Percentiles rank a stretch among this genome's conserved stretches.
Evolutionary conservation across 2,888 invertebrate species (phyloP).

Genomic region (Chrysomela aeneicollis): DNA sequence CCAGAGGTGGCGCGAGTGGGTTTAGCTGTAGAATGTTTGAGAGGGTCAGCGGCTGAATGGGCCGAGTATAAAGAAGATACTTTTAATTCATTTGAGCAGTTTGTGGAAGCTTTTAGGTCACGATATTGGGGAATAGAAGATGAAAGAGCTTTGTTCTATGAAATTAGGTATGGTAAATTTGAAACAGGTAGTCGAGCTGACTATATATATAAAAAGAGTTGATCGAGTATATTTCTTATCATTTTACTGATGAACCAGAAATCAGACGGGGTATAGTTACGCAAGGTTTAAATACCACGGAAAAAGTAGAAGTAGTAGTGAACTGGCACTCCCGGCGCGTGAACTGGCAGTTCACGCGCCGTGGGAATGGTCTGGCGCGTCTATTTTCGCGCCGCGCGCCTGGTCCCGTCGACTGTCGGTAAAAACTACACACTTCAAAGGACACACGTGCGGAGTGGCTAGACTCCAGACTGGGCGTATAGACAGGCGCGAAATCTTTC

Average conservation of each 20-base stretch:
- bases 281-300: background rate
- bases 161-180: constrained; percentile 16
- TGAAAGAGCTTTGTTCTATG: constrained; percentile 14
- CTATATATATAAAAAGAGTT: constrained; percentile 14
- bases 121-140: constrained; percentile 15
- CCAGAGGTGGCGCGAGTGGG: constrained; percentile 21
- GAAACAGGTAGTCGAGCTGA: constrained; percentile 11
- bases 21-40: constrained; percentile 15
- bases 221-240: background rate
- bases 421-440: no score
- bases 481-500: no score
- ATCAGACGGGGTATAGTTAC: background rate
- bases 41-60: constrained; percentile 21
- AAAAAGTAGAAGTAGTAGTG: constrained; percentile 14
- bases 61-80: constrained; percentile 2
- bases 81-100: constrained; percentile 7
- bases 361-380: no score
- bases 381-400: no score
- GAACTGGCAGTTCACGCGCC: no score
- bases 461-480: no score
- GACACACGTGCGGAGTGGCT: no score
- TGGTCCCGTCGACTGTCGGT: no score
- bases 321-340: no score
- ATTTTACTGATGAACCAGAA: constrained; percentile 14
- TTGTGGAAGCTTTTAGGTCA: constrained; percentile 7